Base-by-base conservation (phyloP, 2,113 vertebrate species). In the Polypterus bichir region DNA sequence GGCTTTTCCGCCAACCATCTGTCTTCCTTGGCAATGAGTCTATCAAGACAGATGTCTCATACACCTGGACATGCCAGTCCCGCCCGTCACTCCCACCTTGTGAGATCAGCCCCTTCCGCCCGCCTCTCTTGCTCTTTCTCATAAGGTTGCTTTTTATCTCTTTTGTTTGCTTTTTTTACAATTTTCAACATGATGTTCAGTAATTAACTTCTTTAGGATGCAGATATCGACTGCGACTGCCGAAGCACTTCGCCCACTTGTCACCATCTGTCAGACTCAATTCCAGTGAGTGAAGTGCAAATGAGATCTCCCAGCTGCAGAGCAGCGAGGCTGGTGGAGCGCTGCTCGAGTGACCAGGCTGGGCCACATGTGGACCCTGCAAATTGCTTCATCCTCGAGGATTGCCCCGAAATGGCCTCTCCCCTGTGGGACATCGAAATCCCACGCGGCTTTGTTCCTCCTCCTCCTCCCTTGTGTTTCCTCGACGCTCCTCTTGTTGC, bases 261-360 rank as follows among this genome's bases (percentile, higher is more conserved):
- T 80, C 77, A 80, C 84, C 83, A 87, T 87, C 84, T 87, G 83
- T 84, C 70, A 79, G 77, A 66, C 71, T 82, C 75, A 76, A 75
- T 75, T 76, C 75, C 75, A 77, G 64, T 70, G 72, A 78, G 81
- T 75, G 67, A 68, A 76, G 77, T 80, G 82, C 85, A 86, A 83
- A 79, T 75, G 79, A 81, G 78, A 76, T 72, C 71, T 76, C 83
- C 81, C 83, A 87, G 76, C 80, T 77, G 80, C 75, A 78, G 78
- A 27, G 62, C 47, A 3, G 9, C 8, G 51, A 69, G 78, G 77
- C 78, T 79, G 73, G 69, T 64, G 68, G 71, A 71, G 76, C 75
- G 73, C 72, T 76, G 76, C 71, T 27, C 27, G 27, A 27, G 27
- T 27, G 27, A 27, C 27, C 27, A 27, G 27, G 27, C 27, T 27